These are phyloP conservation scores for Anguilla pacifica DNA, from an alignment of 2,797 vertebrate species.

Conservation along the genomic window DNA sequence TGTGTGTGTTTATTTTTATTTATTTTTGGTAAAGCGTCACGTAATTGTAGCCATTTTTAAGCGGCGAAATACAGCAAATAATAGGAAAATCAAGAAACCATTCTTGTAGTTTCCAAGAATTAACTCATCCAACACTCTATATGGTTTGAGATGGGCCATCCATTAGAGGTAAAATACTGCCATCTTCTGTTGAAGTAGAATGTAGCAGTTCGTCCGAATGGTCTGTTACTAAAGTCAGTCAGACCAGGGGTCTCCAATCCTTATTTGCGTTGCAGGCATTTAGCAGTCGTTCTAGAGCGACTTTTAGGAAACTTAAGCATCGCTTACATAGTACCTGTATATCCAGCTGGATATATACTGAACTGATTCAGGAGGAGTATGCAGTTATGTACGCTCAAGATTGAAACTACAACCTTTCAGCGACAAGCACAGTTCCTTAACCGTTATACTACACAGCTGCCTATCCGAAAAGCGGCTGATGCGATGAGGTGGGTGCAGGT, in stretches of 20 bases:
- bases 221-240: not conserved
- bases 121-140: not conserved
- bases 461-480: too few relatives aligned
- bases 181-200: not conserved
- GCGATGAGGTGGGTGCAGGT: too few relatives aligned
- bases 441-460: too few relatives aligned
- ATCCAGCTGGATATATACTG: not conserved
- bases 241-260: not conserved
- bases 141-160: not conserved
- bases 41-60: not conserved
- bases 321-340: too few relatives aligned
- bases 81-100: not conserved
- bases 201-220: not conserved
- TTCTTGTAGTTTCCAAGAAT: not conserved
- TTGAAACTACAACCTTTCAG: too few relatives aligned
- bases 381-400: too few relatives aligned
- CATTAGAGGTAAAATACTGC: conserved; percentile 10
- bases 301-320: not conserved
- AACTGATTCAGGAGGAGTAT: too few relatives aligned
- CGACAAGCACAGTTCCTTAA: too few relatives aligned
- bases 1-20: not conserved
- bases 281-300: not conserved
- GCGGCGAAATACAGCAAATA: not conserved
- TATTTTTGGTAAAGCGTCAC: not conserved
- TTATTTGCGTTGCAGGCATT: not conserved